Evolutionary conservation across 2,888 invertebrate species (phyloP).

Genomic region (Villa cingulata): DNA sequence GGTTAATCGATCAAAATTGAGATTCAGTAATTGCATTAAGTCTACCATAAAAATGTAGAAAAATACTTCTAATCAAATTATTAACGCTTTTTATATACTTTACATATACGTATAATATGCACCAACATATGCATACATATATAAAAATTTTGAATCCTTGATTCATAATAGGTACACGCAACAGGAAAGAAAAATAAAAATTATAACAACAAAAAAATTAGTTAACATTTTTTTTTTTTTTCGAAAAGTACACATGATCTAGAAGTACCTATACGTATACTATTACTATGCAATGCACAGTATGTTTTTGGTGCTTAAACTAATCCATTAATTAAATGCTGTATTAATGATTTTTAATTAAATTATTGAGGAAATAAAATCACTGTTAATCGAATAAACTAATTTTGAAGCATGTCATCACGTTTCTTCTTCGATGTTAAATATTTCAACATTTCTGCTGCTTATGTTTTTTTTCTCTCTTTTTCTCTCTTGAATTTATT

Average conservation of each 20-base stretch:
- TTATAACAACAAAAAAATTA: too few relatives aligned
- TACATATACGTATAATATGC: too few relatives aligned
- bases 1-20: slow-evolving; percentile 7
- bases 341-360: background rate
- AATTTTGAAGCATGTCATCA: slow-evolving; percentile 3
- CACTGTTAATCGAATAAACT: background rate
- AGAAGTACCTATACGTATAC: too few relatives aligned
- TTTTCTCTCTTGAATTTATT: too few relatives aligned
- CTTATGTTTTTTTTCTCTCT: too few relatives aligned
- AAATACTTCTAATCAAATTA: background rate
- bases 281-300: too few relatives aligned
- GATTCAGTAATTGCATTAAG: background rate
- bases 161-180: background rate
- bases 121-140: background rate
- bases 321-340: background rate
- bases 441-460: too few relatives aligned
- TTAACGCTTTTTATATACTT: background rate
- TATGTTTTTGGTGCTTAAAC: background rate
- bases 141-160: background rate
- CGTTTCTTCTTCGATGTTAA: background rate
- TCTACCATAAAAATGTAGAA: background rate
- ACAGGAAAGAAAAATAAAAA: too few relatives aligned
- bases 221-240: too few relatives aligned
- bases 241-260: too few relatives aligned
- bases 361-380: background rate